These are phyloP conservation scores for Sphenopsis melanotis DNA, from an alignment of 2,797 vertebrate genomes.

Conservation along the genomic window DNA sequence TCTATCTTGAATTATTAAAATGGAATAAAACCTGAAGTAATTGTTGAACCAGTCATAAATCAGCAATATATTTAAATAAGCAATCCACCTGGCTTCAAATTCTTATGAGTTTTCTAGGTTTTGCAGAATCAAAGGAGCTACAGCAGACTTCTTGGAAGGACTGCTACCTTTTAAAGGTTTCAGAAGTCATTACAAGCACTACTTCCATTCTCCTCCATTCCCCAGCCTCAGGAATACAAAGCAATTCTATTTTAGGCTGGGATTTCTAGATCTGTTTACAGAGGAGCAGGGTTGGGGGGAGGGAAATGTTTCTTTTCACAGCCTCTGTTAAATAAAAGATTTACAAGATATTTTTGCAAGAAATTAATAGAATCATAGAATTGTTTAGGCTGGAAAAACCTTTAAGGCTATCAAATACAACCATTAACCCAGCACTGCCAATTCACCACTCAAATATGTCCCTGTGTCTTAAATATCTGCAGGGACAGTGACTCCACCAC, in stretches of 20 bases:
- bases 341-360: neutral
- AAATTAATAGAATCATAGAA: neutral
- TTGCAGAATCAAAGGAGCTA: neutral
- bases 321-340: neutral
- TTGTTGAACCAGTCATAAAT: neutral
- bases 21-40: neutral
- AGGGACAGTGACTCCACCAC: neutral
- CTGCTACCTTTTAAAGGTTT: neutral
- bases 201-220: neutral
- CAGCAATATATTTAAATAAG: neutral
- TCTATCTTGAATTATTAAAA: neutral
- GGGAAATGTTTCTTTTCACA: neutral
- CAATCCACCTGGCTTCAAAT: neutral
- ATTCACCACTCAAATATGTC: neutral
- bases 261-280: neutral
- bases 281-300: accelerated
- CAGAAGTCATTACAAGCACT: neutral
- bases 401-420: neutral
- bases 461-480: neutral
- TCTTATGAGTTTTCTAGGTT: neutral
- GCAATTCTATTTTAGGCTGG: neutral
- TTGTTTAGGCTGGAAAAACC: neutral
- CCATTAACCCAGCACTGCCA: neutral
- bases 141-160: neutral
- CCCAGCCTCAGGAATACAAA: neutral